Conservation (phyloP, 2,113 vertebrate genomes). For the Chaetura pelagica region DNA sequence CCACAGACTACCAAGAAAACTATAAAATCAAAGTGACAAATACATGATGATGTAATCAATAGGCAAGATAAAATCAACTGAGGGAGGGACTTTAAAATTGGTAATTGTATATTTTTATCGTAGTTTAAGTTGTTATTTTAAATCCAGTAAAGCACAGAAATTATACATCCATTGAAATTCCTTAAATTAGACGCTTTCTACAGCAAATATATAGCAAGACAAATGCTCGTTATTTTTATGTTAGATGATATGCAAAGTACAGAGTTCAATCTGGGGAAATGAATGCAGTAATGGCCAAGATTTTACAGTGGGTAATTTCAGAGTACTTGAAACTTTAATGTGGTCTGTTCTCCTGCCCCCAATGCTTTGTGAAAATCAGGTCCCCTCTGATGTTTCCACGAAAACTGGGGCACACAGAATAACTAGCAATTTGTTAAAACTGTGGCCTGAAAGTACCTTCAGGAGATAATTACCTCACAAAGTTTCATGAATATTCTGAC, state of each 20-base stretch:
- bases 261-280: neutral
- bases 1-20: neutral
- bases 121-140: neutral
- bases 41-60: neutral
- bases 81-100: neutral
- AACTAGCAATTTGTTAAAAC: conserved; percentile 10
- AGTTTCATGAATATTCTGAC: neutral
- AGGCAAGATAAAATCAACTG: neutral
- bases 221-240: neutral
- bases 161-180: neutral
- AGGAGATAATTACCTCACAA: neutral
- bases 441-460: conserved; percentile 18
- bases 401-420: conserved; percentile 24
- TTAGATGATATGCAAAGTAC: neutral
- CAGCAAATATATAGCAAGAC: neutral
- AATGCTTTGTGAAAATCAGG: conserved; percentile 49
- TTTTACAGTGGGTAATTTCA: neutral
- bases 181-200: neutral
- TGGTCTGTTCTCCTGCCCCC: neutral
- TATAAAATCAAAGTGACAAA: neutral
- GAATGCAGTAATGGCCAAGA: neutral
- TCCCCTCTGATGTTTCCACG: conserved; percentile 6
- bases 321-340: neutral
- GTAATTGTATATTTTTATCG: neutral
- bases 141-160: neutral